Conservation (phyloP, 2,113 vertebrate species). For the Salvelinus namaycush region DNA sequence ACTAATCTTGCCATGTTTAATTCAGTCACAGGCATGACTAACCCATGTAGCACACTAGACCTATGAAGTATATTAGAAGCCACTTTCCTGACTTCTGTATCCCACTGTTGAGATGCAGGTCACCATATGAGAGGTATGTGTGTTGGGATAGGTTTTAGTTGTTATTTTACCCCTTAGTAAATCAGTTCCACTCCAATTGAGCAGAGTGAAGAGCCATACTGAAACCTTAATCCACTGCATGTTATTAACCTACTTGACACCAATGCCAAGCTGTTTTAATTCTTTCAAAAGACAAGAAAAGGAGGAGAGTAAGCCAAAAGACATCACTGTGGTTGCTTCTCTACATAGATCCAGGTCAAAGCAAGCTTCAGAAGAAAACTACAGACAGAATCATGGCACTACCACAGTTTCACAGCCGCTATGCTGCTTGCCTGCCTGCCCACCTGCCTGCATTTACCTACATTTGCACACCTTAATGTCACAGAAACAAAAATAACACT, state of each 20-base stretch:
- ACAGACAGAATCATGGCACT: neutral
- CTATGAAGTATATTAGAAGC: slow-evolving; percentile 48
- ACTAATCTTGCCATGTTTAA: slow-evolving; percentile 62
- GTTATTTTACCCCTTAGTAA: slow-evolving; percentile 33
- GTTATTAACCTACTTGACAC: slow-evolving; percentile 68
- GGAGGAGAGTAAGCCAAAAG: slow-evolving; percentile 13
- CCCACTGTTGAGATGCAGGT: slow-evolving; percentile 3
- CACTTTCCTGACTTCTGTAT: slow-evolving; percentile 27
- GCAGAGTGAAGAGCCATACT: slow-evolving; percentile 33
- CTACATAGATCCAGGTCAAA: slow-evolving; percentile 8
- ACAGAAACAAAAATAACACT: neutral
- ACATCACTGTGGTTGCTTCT: slow-evolving; percentile 8
- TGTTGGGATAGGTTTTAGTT: slow-evolving; percentile 25
- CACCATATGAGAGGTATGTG: slow-evolving; percentile 8
- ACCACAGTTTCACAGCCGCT: no score
- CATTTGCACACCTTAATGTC: neutral
- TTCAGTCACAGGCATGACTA: slow-evolving; percentile 67
- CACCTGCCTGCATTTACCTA: neutral
- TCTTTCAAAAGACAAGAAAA: slow-evolving; percentile 41
- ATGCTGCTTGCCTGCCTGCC: neutral
- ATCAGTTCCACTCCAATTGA: slow-evolving; percentile 36
- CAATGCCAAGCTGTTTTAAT: slow-evolving; percentile 48
- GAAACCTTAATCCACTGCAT: slow-evolving; percentile 65
- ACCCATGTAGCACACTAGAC: slow-evolving; percentile 57
- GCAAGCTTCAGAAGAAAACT: neutral